Conservation (phyloP, 2,888 invertebrate species). For the Philonicus albiceps region DNA sequence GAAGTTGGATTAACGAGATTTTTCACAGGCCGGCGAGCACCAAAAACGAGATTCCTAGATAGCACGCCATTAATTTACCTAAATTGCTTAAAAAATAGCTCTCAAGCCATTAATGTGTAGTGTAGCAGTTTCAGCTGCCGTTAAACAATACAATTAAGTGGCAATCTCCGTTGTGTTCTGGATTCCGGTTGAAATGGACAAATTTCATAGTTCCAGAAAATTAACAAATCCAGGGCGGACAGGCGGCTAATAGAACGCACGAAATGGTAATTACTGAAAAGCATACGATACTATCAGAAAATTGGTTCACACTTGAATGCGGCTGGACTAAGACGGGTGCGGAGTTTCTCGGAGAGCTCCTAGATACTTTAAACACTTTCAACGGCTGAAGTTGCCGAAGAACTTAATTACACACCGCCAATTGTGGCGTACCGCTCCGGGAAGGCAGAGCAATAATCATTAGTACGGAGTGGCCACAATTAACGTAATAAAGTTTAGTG, state of each 20-base stretch:
- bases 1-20: not conserved
- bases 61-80: not conserved
- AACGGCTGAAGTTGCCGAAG: not conserved
- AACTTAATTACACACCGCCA: slow-evolving; percentile 1
- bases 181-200: not conserved
- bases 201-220: not conserved
- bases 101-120: not conserved
- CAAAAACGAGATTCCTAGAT: not conserved
- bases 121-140: not conserved
- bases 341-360: not conserved
- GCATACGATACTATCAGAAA: slow-evolving; percentile 5
- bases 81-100: not conserved
- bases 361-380: not conserved
- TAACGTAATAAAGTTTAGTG: slow-evolving; percentile 4
- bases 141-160: not conserved
- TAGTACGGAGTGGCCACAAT: slow-evolving; percentile 3
- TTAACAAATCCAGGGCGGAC: not conserved
- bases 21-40: not conserved
- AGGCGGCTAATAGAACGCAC: not conserved
- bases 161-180: not conserved
- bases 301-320: slow-evolving; percentile 22
- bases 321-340: not conserved
- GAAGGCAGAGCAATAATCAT: not conserved
- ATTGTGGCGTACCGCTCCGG: not conserved
- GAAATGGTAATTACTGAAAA: slow-evolving; percentile 28